Evolutionary conservation across 2,113 vertebrate species (phyloP), one percentile per base, ranked within the genome.

Genomic region (Lepus americanus): DNA sequence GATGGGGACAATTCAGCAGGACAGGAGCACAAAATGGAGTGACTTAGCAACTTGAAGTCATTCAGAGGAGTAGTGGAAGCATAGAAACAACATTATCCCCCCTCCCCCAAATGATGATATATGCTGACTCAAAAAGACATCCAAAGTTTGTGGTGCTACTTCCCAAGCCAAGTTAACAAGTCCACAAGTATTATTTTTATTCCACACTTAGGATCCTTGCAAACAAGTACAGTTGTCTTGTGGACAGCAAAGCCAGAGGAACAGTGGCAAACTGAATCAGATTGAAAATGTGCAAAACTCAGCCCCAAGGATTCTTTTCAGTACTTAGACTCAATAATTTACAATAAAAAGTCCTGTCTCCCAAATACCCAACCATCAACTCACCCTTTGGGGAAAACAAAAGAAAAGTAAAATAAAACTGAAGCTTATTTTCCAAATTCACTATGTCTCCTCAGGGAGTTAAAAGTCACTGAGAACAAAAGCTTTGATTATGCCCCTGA

Each of bases 401-500:
- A 95, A 94, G 61, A 7, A 55, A 93, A 83, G 59, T 1, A 67
- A 63, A 85, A 88, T 36, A 55, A 44, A 53, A 89, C 6, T 72
- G 53, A 96, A 92, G 49, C 51, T 81, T 92, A n/a, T 74, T 97
- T 96, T 82, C 39, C n/a, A 94, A 86, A 72, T 76, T 79, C 36
- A 79, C 59, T 44, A 49, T 13, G 4, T 83, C 82, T 70, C 44
- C 69, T 82, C 31, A 78, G 78, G 63, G 51, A 78, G 17, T 67
- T 77, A 53, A 70, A 27, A 87, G 53, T 53, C 44, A 87, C 69
- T 84, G 82, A 69, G 77, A 88, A 39, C 19, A 66, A 84, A 94
- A 82, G 6, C 0, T 44, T 84, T 67, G 16, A 95, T 73, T 89
- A 81, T 66, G n/a, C 6, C 20, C 77, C 49, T 85, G n/a, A 80